A percentile compares a stretch with the other conserved stretches of the same genome.
phyloP scores from a whole-genome alignment of 2,888 invertebrate genomes.

The Mystacides longicornis region DNA sequence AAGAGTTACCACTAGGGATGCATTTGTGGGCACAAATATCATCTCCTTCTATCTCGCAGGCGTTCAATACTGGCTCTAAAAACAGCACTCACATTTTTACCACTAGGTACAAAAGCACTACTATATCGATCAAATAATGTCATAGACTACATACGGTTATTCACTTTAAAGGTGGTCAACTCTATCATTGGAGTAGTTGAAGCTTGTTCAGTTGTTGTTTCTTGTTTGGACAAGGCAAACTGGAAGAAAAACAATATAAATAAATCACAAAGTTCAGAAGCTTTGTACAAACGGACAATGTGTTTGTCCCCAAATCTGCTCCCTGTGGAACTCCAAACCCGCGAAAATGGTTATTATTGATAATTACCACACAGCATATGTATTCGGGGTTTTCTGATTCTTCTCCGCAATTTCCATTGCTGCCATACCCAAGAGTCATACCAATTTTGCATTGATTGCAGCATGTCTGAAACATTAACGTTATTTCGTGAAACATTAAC shows the following conservation, averaged over 20 bases:
- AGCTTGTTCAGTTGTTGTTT: neutral
- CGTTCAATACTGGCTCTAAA: constrained; percentile 11
- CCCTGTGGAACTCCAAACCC: too few species aligned
- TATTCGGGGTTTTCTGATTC: constrained; percentile 9
- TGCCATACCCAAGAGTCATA: constrained; percentile 9
- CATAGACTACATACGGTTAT: neutral
- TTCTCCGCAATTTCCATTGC: constrained; percentile 4
- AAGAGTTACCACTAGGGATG: constrained; percentile 64
- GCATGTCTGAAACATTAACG: constrained; percentile 21
- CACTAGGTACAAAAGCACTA: neutral
- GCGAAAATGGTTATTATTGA: neutral
- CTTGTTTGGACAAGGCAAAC: constrained; percentile 7
- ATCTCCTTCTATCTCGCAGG: constrained; percentile 30
- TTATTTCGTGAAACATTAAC: neutral
- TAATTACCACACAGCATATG: constrained; percentile 19
- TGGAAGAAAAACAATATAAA: constrained; percentile 9
- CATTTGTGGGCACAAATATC: constrained; percentile 72
- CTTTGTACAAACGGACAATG: too few species aligned
- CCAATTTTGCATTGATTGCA: constrained; percentile 21
- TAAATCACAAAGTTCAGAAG: too few species aligned
- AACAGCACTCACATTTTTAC: neutral
- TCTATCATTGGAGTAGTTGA: neutral
- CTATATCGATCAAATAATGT: neutral
- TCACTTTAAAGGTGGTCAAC: neutral
- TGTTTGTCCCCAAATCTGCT: too few species aligned